These are phyloP conservation scores for Lithophane socia DNA, from an alignment of 2,888 invertebrate genomes.

Conservation along the genomic window DNA sequence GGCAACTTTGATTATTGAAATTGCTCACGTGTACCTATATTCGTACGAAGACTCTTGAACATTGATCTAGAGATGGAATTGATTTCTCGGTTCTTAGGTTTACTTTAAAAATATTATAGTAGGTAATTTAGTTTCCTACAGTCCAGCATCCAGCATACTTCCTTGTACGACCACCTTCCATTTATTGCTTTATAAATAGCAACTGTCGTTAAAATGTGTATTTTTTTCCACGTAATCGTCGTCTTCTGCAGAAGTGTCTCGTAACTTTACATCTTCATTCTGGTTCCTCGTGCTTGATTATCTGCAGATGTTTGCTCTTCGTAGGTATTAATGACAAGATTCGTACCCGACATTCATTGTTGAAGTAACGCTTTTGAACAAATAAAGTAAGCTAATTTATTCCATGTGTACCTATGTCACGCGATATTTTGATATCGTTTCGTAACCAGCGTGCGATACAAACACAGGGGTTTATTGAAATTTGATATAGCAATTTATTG, in stretches of 20 bases:
- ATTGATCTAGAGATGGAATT: constrained; percentile 1
- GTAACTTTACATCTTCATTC: no score
- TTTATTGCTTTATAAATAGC: no score
- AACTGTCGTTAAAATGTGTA: no score
- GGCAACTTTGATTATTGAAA: constrained; percentile 12
- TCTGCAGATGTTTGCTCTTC: not conserved
- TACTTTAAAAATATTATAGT: not conserved
- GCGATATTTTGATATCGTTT: not conserved
- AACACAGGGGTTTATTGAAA: not conserved
- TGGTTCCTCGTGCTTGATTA: no score
- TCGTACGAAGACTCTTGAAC: not conserved
- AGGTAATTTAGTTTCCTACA: not conserved
- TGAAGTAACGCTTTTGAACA: not conserved
- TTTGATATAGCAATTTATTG: not conserved
- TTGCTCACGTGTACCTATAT: not conserved
- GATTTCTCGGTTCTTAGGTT: not conserved
- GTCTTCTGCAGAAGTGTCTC: no score
- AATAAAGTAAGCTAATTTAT: not conserved
- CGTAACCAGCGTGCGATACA: not conserved
- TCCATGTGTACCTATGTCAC: not conserved
- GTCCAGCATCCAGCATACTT: no score
- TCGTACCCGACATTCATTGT: not conserved
- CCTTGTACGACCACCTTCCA: no score
- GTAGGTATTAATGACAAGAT: not conserved
- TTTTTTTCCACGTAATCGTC: no score